Evolutionary conservation across 2,797 vertebrate genomes (phyloP), one percentile per base, ranked within the genome.

Genomic region (Hozukius guyotensis): DNA sequence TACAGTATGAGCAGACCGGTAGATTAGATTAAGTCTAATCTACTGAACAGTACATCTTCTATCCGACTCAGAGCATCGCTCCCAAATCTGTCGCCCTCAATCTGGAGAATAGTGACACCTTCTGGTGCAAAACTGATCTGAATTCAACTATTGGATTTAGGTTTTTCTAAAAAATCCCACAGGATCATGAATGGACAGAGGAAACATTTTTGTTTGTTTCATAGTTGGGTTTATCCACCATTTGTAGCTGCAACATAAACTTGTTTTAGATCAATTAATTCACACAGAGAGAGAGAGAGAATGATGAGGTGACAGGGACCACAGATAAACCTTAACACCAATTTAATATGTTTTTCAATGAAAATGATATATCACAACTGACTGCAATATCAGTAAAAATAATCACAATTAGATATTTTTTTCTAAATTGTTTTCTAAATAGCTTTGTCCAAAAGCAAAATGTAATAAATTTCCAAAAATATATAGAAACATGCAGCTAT

Each of bases 91-190:
- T 27, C 4, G 1, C 4, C 56, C 32, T 73, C 56, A 29, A 14
- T 72, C 27, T 74, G 78, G 57, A 75, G 57, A 85, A 84, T 4
- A 80, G 82, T 80, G 92, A 84, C 94, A 14, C 91, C 92, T 75
- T 75, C 84, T 90, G 95, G 88, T 38, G 1, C 5, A 42, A 72
- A 75, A 38, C 9, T 4, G 32, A 61, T 16, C 1, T 32, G 1
- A 8, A 53, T n/a, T 14, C 18, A 52, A 52, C 46, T 49, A 20
- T 0, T 49, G 18, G 46, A 49, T 49, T 49, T 20, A 16, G 38
- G 14, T 49, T 49, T 49, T 49, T 18, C 16, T 49, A 49, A 18
- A 60, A 27, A 59, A 29, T 31, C 27, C 18, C 27, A 31, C 16
- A 31, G 8, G 8, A 60, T 60, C 27, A 20, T 1, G 27, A 29